phyloP scores from a whole-genome alignment of 37 sponge, comb jelly and placozoan genomes.

The Chondrilla cf. caribensis region DNA sequence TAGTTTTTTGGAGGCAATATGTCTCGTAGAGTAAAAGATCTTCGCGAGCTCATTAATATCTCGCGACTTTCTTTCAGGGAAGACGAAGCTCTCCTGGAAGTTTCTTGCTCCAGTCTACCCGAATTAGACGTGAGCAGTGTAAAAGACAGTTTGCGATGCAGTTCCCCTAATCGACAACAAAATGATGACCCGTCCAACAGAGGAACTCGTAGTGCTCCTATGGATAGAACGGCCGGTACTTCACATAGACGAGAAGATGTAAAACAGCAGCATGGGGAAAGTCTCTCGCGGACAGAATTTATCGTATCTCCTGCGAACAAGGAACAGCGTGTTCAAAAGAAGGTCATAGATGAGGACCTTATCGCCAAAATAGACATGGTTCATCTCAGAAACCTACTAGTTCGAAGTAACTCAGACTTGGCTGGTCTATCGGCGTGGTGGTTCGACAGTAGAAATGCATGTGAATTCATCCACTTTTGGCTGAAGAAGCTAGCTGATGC shows the following conservation, averaged over 20 bases:
- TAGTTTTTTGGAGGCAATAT: neutral
- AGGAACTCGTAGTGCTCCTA: neutral
- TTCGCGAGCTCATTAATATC: constrained; percentile 12
- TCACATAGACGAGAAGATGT: neutral
- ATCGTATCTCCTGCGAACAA: too few species aligned
- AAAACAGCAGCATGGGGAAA: neutral
- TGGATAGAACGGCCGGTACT: neutral
- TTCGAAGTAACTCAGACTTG: neutral
- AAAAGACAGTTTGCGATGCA: neutral
- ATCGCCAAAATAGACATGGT: neutral
- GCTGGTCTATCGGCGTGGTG: neutral
- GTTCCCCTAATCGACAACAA: too few species aligned
- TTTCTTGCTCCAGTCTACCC: neutral
- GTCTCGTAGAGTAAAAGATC: constrained; percentile 12
- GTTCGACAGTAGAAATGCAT: neutral
- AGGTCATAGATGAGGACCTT: neutral
- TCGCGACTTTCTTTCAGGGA: constrained; percentile 27
- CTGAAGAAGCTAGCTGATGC: neutral
- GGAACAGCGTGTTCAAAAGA: too few species aligned
- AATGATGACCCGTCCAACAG: neutral
- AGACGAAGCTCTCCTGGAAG: neutral
- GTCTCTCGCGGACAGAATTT: neutral
- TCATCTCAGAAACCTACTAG: neutral
- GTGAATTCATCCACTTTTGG: constrained; percentile 21
- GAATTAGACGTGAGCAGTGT: neutral